phyloP scores from a whole-genome alignment of 2,797 vertebrate genomes.

The Rhynchotus rufescens region DNA sequence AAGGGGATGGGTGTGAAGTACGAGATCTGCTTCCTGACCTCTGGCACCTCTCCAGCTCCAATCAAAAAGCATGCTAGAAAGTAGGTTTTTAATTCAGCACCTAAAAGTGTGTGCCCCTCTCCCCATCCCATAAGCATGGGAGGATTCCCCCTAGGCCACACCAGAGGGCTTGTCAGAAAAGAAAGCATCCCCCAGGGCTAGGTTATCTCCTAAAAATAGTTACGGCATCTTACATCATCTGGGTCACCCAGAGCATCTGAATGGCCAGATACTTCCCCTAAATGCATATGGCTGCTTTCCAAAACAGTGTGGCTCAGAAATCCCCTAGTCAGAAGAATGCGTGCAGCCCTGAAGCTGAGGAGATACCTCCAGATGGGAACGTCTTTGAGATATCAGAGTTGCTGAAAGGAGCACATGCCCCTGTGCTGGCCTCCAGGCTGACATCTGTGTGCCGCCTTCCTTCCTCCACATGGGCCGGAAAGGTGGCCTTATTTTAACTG shows the following conservation, averaged over 20 bases:
- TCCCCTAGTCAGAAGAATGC: not conserved
- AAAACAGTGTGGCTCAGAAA: fast-evolving
- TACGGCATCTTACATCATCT: not conserved
- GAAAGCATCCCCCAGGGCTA: not conserved
- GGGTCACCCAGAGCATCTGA: not conserved
- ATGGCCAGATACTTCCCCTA: not conserved
- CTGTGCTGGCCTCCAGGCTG: not conserved
- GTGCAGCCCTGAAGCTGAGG: not conserved
- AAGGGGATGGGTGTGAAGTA: not conserved
- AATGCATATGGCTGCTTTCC: not conserved
- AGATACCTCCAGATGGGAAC: not conserved
- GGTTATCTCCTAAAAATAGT: not conserved
- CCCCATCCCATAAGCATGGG: not conserved
- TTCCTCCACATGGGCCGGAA: not conserved
- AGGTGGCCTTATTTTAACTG: not conserved
- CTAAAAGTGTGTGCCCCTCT: not conserved
- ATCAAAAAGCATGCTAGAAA: not conserved
- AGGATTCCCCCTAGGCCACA: not conserved
- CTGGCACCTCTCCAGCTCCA: not conserved
- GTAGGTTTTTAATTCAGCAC: not conserved
- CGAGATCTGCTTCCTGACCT: not conserved
- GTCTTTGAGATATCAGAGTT: fast-evolving
- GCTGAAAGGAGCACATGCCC: fast-evolving
- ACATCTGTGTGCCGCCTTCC: fast-evolving
- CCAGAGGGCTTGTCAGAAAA: not conserved